Evolutionary conservation across 2,888 invertebrate species (phyloP).

Genomic region (Dicycla oo): DNA sequence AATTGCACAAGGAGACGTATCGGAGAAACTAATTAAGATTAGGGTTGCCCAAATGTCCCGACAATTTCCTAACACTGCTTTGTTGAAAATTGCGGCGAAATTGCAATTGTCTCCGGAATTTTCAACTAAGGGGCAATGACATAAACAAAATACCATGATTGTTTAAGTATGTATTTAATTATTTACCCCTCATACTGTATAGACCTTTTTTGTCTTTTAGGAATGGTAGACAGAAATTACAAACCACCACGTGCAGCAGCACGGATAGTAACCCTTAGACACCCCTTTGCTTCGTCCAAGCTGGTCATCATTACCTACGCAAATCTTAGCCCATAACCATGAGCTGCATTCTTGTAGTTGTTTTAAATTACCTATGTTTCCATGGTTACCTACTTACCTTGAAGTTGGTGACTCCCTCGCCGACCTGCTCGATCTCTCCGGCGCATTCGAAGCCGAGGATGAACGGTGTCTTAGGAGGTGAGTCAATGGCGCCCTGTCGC

Average conservation of each 20-base stretch:
- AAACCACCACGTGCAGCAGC: background rate
- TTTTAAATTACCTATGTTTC: background rate
- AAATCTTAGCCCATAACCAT: background rate
- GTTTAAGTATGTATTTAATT: conserved; percentile 1
- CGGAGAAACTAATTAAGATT: conserved; percentile 53
- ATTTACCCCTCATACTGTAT: background rate
- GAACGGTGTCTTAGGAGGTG: conserved; percentile 97
- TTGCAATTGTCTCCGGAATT: conserved; percentile 21
- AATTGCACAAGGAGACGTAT: conserved; percentile 48
- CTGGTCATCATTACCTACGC: background rate
- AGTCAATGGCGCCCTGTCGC: conserved; percentile 96
- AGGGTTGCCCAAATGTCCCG: conserved; percentile 37
- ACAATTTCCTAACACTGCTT: conserved; percentile 21
- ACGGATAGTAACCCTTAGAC: too few species aligned
- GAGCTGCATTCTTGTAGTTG: background rate
- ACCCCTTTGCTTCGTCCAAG: background rate
- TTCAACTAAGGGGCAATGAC: background rate
- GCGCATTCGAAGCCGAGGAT: conserved; percentile 97
- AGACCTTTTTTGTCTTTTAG: background rate
- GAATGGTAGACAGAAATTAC: background rate
- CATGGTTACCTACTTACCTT: conserved; percentile 91
- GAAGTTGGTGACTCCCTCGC: conserved; percentile 94
- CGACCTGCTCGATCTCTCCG: conserved; percentile 94
- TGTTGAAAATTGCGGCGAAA: background rate
- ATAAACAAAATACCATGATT: conserved; percentile 10